phyloP scores from a whole-genome alignment of 2,113 vertebrate species.

The Sula dactylatra region DNA sequence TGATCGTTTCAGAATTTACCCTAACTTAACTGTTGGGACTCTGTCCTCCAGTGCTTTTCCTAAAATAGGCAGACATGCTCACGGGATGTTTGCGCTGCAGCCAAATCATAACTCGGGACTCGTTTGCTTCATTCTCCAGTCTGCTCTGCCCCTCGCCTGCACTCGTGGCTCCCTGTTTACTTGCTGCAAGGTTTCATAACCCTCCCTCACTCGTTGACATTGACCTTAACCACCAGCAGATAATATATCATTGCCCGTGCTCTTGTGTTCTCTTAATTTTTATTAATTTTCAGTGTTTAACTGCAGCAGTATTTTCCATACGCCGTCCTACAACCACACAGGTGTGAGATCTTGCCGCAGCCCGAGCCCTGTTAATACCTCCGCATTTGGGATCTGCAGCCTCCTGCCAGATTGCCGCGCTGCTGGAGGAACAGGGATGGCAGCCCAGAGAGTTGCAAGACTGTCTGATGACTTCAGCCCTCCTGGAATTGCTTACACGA shows the following conservation, averaged over 20 bases:
- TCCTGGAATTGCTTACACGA: not conserved
- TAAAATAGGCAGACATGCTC: not conserved
- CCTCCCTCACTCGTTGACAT: not conserved
- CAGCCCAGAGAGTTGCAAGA: not conserved
- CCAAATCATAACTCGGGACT: not conserved
- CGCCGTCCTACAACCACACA: fast-evolving
- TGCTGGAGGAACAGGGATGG: not conserved
- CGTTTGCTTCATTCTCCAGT: not conserved
- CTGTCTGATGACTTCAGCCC: not conserved
- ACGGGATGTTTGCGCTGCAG: not conserved
- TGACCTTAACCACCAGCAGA: not conserved
- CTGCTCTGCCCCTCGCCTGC: not conserved
- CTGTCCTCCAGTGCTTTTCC: not conserved
- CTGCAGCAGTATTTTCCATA: not conserved
- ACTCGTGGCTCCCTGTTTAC: not conserved
- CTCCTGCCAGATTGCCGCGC: not conserved
- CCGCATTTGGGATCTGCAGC: not conserved
- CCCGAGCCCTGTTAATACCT: not conserved
- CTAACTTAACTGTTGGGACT: not conserved
- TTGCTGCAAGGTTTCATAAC: not conserved
- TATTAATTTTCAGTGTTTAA: fast-evolving
- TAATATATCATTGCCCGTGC: fast-evolving
- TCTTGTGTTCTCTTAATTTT: fast-evolving
- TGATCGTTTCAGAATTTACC: fast-evolving
- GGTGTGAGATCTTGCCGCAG: not conserved